A percentile compares a stretch with the other conserved stretches of the same genome.
phyloP scores from a whole-genome alignment of 2,888 invertebrate species.

The Volucella zonaria region DNA sequence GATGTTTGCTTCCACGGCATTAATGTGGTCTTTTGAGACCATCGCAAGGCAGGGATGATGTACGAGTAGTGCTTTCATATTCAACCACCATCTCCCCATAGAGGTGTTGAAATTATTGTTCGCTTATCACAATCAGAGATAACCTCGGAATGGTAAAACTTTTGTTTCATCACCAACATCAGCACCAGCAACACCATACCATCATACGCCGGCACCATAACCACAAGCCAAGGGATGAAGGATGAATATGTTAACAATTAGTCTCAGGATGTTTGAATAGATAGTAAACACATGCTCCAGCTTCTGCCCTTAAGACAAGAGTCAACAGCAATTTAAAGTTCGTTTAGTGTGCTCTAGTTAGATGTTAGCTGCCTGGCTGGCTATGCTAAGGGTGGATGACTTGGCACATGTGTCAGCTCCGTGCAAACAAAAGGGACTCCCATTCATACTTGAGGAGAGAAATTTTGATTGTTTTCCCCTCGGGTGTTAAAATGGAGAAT shows the following conservation, averaged over 20 bases:
- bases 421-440: conserved; percentile 15
- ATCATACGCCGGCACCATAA: background rate
- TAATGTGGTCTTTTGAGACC: conserved; percentile 10
- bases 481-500: conserved; percentile 3
- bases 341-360: conserved; percentile 26
- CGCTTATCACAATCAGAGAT: conserved; percentile 45
- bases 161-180: conserved; percentile 2
- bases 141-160: conserved; percentile 26
- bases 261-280: conserved; percentile 52
- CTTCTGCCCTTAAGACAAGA: conserved; percentile 27
- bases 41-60: conserved; percentile 22
- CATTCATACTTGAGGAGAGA: conserved; percentile 15
- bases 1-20: background rate
- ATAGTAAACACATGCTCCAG: conserved; percentile 50
- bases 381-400: conserved; percentile 8
- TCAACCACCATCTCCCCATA: background rate
- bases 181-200: background rate
- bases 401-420: conserved; percentile 33
- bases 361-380: background rate
- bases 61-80: conserved; percentile 26
- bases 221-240: background rate
- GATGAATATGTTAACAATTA: conserved; percentile 57
- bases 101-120: conserved; percentile 40
- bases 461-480: conserved; percentile 55
- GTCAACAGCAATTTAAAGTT: conserved; percentile 59